phyloP scores from a whole-genome alignment of 2,888 invertebrate genomes.

The Lepetodrilus schrolli region DNA sequence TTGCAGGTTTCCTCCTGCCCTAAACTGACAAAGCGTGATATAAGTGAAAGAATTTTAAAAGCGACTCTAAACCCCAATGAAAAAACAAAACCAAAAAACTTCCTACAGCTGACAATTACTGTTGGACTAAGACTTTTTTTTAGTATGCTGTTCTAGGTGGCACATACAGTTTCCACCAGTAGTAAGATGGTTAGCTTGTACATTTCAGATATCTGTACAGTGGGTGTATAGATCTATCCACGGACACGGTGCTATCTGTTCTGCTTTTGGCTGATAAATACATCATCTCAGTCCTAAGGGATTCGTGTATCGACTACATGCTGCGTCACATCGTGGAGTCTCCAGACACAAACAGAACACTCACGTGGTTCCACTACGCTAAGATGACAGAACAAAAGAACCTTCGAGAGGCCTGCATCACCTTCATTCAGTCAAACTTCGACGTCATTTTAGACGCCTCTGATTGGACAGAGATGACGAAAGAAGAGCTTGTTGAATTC shows the following conservation, averaged over 20 bases:
- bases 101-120: too few species aligned
- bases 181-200: too few species aligned
- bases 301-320: slow-evolving; percentile 66
- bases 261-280: slow-evolving; percentile 66
- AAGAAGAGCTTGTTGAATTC: slow-evolving; percentile 59
- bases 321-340: slow-evolving; percentile 64
- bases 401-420: slow-evolving; percentile 59
- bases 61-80: too few species aligned
- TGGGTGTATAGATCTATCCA: slow-evolving; percentile 58
- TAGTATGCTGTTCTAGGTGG: too few species aligned
- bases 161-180: too few species aligned
- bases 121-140: too few species aligned
- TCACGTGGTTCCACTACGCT: slow-evolving; percentile 69
- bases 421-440: slow-evolving; percentile 67
- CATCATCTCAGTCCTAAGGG: slow-evolving; percentile 62
- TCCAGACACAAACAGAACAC: slow-evolving; percentile 64
- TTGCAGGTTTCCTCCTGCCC: too few species aligned
- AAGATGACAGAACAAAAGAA: slow-evolving; percentile 60
- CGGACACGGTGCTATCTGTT: slow-evolving; percentile 60
- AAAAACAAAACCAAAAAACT: too few species aligned
- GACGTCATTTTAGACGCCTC: slow-evolving; percentile 60
- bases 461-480: slow-evolving; percentile 62
- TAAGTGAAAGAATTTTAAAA: too few species aligned
- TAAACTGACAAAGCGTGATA: too few species aligned
- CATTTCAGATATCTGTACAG: slow-evolving; percentile 64